These are phyloP conservation scores for Macrophya annulata DNA, from an alignment of 2,888 invertebrate genomes.

Conservation along the genomic window DNA sequence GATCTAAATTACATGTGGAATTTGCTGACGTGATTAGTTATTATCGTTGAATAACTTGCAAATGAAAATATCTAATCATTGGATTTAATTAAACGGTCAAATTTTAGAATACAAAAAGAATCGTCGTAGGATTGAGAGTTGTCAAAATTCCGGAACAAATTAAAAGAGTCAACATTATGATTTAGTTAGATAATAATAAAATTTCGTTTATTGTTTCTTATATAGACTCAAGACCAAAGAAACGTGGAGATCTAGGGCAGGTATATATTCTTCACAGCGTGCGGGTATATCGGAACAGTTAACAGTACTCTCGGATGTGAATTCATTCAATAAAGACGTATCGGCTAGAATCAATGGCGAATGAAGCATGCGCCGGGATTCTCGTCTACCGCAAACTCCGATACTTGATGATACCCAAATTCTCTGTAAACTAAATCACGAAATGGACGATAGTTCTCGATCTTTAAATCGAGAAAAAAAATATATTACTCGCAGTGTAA, in stretches of 20 bases:
- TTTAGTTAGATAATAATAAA: not conserved
- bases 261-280: not conserved
- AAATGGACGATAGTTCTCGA: not conserved
- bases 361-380: conserved; percentile 11
- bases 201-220: not conserved
- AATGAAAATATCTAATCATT: not conserved
- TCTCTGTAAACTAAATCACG: not conserved
- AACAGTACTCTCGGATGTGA: not conserved
- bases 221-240: not conserved
- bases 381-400: not conserved
- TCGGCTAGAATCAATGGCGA: conserved; percentile 29
- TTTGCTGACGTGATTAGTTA: not conserved
- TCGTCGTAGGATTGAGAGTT: not conserved
- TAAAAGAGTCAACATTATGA: not conserved
- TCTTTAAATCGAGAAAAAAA: not conserved
- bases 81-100: not conserved
- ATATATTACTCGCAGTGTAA: not conserved
- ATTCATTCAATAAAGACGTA: conserved; percentile 23
- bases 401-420: not conserved
- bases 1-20: not conserved
- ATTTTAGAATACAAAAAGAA: not conserved
- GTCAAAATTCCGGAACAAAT: not conserved
- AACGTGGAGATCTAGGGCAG: not conserved
- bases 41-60: not conserved
- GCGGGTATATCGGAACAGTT: not conserved